phyloP scores from a whole-genome alignment of 2,888 invertebrate species.

The Amphipyra tragopoginis region DNA sequence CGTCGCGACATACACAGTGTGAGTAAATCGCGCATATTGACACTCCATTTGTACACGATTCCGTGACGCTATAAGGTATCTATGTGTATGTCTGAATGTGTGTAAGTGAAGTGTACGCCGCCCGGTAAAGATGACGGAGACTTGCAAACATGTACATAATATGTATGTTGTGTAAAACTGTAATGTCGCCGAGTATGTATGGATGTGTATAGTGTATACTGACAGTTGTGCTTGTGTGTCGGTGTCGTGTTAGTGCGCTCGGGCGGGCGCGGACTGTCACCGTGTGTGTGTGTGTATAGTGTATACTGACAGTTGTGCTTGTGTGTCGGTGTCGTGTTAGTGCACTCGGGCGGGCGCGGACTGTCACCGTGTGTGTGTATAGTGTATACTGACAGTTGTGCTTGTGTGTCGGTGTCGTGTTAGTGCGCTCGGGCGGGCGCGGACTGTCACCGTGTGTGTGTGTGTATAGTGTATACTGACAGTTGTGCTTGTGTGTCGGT shows the following conservation, averaged over 20 bases:
- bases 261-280: no score
- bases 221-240: no score
- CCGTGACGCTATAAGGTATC: background rate
- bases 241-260: no score
- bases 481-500: conserved; percentile 63
- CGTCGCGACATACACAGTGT: background rate
- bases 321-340: conserved; percentile 72
- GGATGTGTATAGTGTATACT: no score
- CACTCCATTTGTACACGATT: conserved; percentile 18
- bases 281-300: no score
- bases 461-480: conserved; percentile 58
- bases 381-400: conserved; percentile 75
- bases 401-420: conserved; percentile 84
- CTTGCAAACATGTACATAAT: no score
- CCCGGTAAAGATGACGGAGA: background rate
- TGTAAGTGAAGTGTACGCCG: conserved; percentile 2
- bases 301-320: no score
- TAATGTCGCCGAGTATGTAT: no score
- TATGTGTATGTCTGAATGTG: background rate
- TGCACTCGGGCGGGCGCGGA: conserved; percentile 48
- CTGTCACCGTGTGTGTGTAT: background rate
- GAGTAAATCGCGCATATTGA: background rate
- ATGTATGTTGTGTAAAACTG: no score
- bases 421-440: background rate
- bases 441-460: background rate